A percentile compares a stretch with the other conserved stretches of the same genome.
Conservation (phyloP, 2,888 invertebrate species). For the Platycnemis pennipes region DNA sequence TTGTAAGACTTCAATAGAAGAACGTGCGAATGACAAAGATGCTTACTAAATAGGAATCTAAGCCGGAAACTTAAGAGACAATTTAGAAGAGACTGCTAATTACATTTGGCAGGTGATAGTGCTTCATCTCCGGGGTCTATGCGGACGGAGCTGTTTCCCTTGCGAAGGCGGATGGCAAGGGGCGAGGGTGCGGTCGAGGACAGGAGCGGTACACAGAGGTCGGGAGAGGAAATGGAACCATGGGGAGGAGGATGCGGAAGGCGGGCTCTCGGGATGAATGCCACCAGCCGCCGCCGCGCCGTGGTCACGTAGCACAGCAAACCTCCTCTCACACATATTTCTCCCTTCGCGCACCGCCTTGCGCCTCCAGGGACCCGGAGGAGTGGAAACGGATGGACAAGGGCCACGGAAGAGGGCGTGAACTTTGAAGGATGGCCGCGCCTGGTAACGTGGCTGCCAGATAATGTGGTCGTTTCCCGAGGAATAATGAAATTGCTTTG, state of each 20-base stretch:
- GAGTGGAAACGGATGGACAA: not conserved
- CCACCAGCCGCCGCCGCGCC: not conserved
- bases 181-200: too few relatives aligned
- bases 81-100: not conserved
- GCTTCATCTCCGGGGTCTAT: not conserved
- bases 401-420: not conserved
- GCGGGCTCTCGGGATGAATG: not conserved
- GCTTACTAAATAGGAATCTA: too few relatives aligned
- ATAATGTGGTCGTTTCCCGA: not conserved
- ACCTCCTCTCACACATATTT: not conserved
- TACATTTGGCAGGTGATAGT: not conserved
- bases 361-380: not conserved
- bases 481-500: too few relatives aligned
- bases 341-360: not conserved
- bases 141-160: not conserved
- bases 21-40: too few relatives aligned
- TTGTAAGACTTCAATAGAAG: too few relatives aligned
- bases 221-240: not conserved
- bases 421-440: not conserved
- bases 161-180: not conserved
- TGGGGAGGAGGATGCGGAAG: too few relatives aligned
- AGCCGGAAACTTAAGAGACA: too few relatives aligned
- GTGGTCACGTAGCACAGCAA: conserved; percentile 20
- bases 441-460: not conserved
- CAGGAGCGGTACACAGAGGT: too few relatives aligned